Percentiles rank a stretch among this genome's conserved stretches.
phyloP scores from a whole-genome alignment of 2,888 invertebrate species.

The Hylaea fasciaria region DNA sequence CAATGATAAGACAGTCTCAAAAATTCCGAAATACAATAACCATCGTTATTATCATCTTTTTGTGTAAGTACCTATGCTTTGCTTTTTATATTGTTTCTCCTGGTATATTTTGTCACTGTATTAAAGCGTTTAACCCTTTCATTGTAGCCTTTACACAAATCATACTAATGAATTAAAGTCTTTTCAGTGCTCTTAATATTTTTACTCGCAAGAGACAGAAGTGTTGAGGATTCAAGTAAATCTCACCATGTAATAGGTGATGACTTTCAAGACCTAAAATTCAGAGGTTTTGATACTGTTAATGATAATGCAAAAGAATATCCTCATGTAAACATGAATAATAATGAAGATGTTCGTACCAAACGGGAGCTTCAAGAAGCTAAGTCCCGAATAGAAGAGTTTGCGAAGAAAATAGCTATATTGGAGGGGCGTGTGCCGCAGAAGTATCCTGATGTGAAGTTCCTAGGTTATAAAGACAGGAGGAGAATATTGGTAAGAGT shows the following conservation, averaged over 20 bases:
- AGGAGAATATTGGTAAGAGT: slow-evolving; percentile 93
- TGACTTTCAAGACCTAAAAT: slow-evolving; percentile 56
- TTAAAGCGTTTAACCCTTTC: no score
- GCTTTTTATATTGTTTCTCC: slow-evolving; percentile 22
- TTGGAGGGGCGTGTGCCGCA: slow-evolving; percentile 91
- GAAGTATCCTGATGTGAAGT: slow-evolving; percentile 95
- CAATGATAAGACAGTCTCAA: slow-evolving; percentile 77
- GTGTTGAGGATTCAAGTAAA: slow-evolving; percentile 37
- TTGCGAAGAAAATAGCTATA: slow-evolving; percentile 89
- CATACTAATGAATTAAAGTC: background rate
- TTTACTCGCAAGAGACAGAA: slow-evolving; percentile 48
- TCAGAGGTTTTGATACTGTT: slow-evolving; percentile 52
- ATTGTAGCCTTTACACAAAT: no score
- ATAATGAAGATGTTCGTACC: slow-evolving; percentile 58
- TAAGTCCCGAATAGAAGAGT: slow-evolving; percentile 85
- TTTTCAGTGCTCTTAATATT: slow-evolving; percentile 70
- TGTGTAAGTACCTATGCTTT: slow-evolving; percentile 66
- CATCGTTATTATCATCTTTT: slow-evolving; percentile 63
- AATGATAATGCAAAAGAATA: slow-evolving; percentile 58
- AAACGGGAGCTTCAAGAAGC: slow-evolving; percentile 86
- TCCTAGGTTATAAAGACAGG: slow-evolving; percentile 95
- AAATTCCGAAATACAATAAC: slow-evolving; percentile 77
- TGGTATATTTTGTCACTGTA: background rate
- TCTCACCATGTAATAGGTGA: slow-evolving; percentile 58
- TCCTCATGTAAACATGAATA: slow-evolving; percentile 50